phyloP scores from a whole-genome alignment of 2,797 vertebrate genomes.

The Centropyge bicolor region DNA sequence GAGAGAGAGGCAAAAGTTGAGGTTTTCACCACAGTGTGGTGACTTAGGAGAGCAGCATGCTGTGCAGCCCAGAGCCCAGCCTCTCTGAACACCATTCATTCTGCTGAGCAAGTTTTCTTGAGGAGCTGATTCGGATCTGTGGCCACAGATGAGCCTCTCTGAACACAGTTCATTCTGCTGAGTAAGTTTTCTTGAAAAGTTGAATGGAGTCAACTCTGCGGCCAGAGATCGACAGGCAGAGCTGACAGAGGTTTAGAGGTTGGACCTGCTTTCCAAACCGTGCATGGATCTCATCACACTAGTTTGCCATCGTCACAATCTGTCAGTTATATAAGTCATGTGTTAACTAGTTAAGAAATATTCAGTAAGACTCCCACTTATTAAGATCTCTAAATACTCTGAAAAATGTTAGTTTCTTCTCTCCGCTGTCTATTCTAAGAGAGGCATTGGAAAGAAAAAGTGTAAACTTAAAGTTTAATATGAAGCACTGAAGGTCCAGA shows the following conservation, averaged over 20 bases:
- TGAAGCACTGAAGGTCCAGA: not conserved
- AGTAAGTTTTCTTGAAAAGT: not conserved
- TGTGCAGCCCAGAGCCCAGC: slow-evolving; percentile 45
- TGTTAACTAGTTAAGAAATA: not conserved
- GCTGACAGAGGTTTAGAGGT: not conserved
- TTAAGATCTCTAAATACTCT: not conserved
- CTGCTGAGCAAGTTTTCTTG: not conserved
- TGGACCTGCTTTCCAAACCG: not conserved
- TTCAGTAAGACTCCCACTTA: not conserved
- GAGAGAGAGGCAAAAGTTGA: not conserved
- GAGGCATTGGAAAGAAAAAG: not conserved
- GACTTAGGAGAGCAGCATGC: slow-evolving; percentile 63
- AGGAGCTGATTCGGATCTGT: not conserved
- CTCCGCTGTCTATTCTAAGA: not conserved
- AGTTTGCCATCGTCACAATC: not conserved
- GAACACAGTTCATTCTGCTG: not conserved
- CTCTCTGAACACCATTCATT: slow-evolving; percentile 9
- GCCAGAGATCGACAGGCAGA: slow-evolving; percentile 1
- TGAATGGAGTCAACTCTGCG: not conserved
- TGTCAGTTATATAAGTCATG: not conserved
- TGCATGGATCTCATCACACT: not conserved
- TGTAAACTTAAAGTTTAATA: not conserved
- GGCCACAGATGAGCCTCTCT: slow-evolving; percentile 29
- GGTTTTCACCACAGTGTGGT: slow-evolving; percentile 22
- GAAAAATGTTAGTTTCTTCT: not conserved